Evolutionary conservation across 2,888 invertebrate genomes (phyloP).

Genomic region (Pterostichus niger): DNA sequence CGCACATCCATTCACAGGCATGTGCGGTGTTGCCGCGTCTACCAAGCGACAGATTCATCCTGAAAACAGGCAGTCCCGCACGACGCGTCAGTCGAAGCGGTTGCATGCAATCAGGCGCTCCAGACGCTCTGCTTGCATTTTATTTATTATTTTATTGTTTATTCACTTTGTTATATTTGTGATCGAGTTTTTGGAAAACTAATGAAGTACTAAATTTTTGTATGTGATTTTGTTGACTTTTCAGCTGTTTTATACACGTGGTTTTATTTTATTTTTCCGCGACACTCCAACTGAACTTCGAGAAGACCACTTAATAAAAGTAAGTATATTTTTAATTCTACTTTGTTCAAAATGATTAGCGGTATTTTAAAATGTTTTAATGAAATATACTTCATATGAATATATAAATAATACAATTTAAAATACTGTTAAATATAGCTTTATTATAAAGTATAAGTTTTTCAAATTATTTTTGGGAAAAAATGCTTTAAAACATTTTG

Average conservation of each 20-base stretch:
- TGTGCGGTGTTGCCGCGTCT: constrained; percentile 72
- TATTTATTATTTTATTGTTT: not conserved
- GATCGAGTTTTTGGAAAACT: not conserved
- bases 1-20: constrained; percentile 85
- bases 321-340: no score
- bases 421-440: no score
- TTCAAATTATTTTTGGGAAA: no score
- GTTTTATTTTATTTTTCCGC: no score
- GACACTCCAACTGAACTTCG: no score
- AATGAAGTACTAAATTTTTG: not conserved
- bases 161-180: not conserved
- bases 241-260: not conserved
- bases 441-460: no score
- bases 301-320: no score
- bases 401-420: no score
- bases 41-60: constrained; percentile 75
- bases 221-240: not conserved
- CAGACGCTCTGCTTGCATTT: not conserved
- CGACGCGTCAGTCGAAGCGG: constrained; percentile 75
- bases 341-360: no score
- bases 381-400: no score
- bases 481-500: no score
- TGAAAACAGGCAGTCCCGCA: constrained; percentile 76
- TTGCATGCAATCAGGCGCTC: constrained; percentile 36
- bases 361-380: no score